Conservation (phyloP, 2,797 vertebrate species). For the Philypnodon macrostomus region DNA sequence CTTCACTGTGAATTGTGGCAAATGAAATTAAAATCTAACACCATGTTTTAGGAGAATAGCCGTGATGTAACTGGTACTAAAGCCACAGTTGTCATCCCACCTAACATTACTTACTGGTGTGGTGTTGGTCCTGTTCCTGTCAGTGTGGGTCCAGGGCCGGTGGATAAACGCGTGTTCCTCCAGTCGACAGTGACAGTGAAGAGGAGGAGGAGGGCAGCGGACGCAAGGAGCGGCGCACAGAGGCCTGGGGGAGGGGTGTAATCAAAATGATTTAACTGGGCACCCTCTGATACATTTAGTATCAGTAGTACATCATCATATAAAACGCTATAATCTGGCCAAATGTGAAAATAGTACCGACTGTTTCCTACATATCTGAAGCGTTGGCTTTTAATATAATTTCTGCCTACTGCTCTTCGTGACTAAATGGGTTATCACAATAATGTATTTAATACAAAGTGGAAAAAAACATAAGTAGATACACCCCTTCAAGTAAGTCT, state of each 20-base stretch:
- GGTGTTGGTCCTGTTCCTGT: conserved; percentile 11
- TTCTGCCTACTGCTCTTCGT: too few species aligned
- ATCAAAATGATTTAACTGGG: conserved; percentile 13
- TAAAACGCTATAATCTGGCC: too few species aligned
- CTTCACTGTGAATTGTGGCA: not conserved
- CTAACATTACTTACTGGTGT: conserved; percentile 58
- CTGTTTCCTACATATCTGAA: too few species aligned
- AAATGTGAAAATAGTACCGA: too few species aligned
- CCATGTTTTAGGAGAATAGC: not conserved
- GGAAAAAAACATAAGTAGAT: too few species aligned
- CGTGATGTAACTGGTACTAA: not conserved
- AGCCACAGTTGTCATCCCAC: conserved; percentile 3
- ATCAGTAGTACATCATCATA: too few species aligned
- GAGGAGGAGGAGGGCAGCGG: conserved; percentile 22
- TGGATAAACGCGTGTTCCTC: conserved; percentile 50
- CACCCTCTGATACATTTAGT: not conserved
- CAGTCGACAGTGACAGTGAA: conserved; percentile 33
- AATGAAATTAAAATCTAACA: not conserved
- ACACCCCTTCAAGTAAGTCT: too few species aligned
- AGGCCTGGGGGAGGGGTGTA: conserved; percentile 7
- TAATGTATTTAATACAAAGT: too few species aligned
- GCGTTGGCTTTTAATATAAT: too few species aligned
- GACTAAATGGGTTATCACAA: too few species aligned
- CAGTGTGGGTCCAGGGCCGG: conserved; percentile 29
- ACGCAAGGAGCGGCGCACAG: conserved; percentile 3